Conservation (phyloP, 2,797 vertebrate genomes). For the Periophthalmus magnuspinnatus region DNA sequence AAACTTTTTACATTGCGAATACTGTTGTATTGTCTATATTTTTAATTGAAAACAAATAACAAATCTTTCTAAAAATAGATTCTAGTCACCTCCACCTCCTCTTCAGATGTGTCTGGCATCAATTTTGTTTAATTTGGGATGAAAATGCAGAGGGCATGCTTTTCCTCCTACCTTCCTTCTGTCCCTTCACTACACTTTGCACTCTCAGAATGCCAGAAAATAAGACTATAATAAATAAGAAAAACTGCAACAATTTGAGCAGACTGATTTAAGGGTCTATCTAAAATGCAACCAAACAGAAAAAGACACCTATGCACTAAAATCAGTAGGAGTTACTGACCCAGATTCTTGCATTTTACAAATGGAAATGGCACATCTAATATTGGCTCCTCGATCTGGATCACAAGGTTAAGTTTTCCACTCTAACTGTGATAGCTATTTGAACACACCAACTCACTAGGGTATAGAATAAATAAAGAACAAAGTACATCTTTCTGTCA, state of each 20-base stretch:
- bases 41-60: background rate
- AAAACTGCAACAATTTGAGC: slow-evolving; percentile 34
- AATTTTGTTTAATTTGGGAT: slow-evolving; percentile 46
- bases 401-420: slow-evolving; percentile 43
- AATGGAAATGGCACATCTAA: slow-evolving; percentile 43
- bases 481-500: background rate
- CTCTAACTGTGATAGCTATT: slow-evolving; percentile 46
- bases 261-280: slow-evolving; percentile 32
- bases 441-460: slow-evolving; percentile 26
- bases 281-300: slow-evolving; percentile 22
- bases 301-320: slow-evolving; percentile 38
- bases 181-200: slow-evolving; percentile 49
- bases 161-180: slow-evolving; percentile 45
- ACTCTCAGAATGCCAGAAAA: slow-evolving; percentile 48
- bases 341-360: slow-evolving; percentile 21
- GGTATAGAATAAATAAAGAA: slow-evolving; percentile 1
- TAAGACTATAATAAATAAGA: slow-evolving; percentile 46
- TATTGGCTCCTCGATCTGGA: slow-evolving; percentile 41
- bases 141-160: slow-evolving; percentile 38
- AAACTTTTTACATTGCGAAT: background rate
- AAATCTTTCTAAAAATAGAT: slow-evolving; percentile 61
- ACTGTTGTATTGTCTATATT: background rate
- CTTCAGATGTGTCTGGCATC: slow-evolving; percentile 54
- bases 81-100: slow-evolving; percentile 49
- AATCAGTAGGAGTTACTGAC: slow-evolving; percentile 33